phyloP scores from a whole-genome alignment of 2,888 invertebrate genomes.

The Agriopis marginaria region DNA sequence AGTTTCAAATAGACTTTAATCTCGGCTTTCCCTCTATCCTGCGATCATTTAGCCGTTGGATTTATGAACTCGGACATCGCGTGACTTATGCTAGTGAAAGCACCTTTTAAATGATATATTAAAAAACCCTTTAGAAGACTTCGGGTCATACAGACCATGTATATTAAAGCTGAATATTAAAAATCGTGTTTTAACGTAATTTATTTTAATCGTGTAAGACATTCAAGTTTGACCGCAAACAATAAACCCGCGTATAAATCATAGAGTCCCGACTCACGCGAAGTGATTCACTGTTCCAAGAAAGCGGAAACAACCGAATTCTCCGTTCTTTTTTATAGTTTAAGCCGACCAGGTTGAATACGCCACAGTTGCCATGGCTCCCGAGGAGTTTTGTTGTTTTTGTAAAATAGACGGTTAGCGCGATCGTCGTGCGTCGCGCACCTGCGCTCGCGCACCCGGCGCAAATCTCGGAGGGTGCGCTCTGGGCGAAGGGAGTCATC shows the following conservation, averaged over 20 bases:
- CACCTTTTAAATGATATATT: conserved; percentile 68
- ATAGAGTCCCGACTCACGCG: conserved; percentile 73
- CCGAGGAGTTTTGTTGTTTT: conserved; percentile 63
- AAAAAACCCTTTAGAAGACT: conserved; percentile 68
- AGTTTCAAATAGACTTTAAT: conserved; percentile 25
- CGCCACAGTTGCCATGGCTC: conserved; percentile 61
- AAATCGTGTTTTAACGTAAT: conserved; percentile 65
- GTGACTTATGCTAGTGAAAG: conserved; percentile 77
- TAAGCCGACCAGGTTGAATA: conserved; percentile 64
- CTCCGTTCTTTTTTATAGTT: conserved; percentile 74
- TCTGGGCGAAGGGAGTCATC: conserved; percentile 55
- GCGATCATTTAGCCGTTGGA: conserved; percentile 55
- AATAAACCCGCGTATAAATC: conserved; percentile 74
- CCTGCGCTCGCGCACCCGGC: conserved; percentile 80
- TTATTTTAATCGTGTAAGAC: conserved; percentile 58
- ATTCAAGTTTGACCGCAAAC: conserved; percentile 72
- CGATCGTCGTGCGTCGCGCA: conserved; percentile 73
- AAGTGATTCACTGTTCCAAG: conserved; percentile 82
- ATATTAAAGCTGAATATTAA: conserved; percentile 68
- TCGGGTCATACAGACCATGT: conserved; percentile 52
- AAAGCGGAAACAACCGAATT: conserved; percentile 84
- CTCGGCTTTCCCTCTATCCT: conserved; percentile 49
- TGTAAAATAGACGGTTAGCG: conserved; percentile 71
- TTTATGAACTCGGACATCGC: conserved; percentile 61
- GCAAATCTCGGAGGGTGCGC: conserved; percentile 80